Base-by-base conservation (phyloP, 1,140 invertebrate species). In the Triops cancriformis region DNA sequence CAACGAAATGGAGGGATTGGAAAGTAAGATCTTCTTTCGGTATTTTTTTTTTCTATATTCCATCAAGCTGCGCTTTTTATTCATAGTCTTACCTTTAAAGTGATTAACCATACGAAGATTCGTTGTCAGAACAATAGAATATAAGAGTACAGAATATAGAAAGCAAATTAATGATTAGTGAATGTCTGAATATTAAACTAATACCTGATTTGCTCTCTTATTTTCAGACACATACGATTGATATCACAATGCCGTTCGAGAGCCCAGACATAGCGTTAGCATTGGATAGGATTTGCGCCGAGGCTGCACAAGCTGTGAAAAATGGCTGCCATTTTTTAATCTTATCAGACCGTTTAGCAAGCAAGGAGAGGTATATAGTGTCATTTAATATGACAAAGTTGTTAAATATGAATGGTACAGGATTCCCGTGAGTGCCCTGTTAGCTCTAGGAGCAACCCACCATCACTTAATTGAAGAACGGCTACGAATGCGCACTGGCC, bases 391-490 rank as follows among this genome's bases (percentile, higher is more conserved):
- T 26, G 18, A 26, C 9, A 76, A 72, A 51, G n/a, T 51, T 23
- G 73, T 76, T 3, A 76, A 76, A 10, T n/a, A 26, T 14, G 9
- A 76, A 26, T 76, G 11, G 10, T 73, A 76, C 26, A 26, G 37
- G 26, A 64, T 76, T n/a, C 45, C 51, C 10, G 43, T 43, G 37
- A 76, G 75, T 43, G 91, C 92, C 28, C 85, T 98, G 42, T 85
- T 99, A 41, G 93, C 94, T 0, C 85, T 98, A 26, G 97, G 96
- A 74, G 95, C 95, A 28, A 92, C 95, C 12, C 98, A 99, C 87
- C 97, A 99, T 84, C 90, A 95, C 85, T 85, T 99, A 79, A 98
- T 99, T 82, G 94, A 97, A 85, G 92, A 95, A 73, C 89, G 97
- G 75, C 93, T 96, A 78, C 88, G 98, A 79, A 98, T 98, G 95